phyloP scores from a whole-genome alignment of 2,113 vertebrate genomes.

The Heterocephalus glaber region DNA sequence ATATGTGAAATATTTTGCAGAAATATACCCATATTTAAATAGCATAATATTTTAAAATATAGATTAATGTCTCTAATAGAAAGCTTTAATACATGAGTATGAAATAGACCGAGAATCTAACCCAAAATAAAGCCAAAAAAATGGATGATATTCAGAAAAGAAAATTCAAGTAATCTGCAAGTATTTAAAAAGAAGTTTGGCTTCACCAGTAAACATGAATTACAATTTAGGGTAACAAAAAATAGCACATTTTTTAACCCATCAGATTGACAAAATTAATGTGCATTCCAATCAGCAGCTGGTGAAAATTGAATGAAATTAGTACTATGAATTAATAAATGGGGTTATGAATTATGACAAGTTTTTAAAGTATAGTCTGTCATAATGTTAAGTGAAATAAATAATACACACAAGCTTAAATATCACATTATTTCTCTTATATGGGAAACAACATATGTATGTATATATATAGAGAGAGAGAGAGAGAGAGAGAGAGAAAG shows the following conservation, averaged over 20 bases:
- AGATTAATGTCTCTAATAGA: background rate
- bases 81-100: background rate
- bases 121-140: background rate
- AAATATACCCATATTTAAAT: background rate
- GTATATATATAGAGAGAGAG: background rate
- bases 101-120: background rate
- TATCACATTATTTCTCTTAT: background rate
- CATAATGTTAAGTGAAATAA: background rate
- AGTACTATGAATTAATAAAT: background rate
- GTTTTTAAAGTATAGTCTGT: background rate
- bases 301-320: background rate
- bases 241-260: background rate
- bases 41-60: slow-evolving; percentile 11
- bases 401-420: background rate
- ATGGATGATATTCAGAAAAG: background rate
- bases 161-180: background rate
- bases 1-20: background rate
- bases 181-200: background rate
- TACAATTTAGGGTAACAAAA: background rate
- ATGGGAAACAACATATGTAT: background rate
- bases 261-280: background rate
- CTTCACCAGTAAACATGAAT: background rate
- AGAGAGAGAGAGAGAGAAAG: background rate
- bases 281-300: background rate
- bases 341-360: background rate